Conservation (phyloP, 2,797 vertebrate species). For the Tolypeutes matacus region DNA sequence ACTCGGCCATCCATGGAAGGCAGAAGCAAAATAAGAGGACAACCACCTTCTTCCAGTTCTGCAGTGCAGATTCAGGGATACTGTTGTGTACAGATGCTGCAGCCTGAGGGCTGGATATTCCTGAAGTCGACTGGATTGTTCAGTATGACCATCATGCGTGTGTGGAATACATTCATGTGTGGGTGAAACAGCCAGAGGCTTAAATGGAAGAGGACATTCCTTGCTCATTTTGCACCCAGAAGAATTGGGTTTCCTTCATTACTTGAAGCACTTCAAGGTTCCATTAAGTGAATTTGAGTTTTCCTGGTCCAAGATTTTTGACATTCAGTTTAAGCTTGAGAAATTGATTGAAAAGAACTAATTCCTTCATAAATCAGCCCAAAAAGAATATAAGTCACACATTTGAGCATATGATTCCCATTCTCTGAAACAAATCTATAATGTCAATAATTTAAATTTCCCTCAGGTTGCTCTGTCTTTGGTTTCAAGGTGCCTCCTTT, state of each 20-base stretch:
- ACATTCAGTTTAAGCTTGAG: conserved; percentile 97
- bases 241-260: conserved; percentile 97
- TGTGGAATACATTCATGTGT: conserved; percentile 99
- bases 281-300: conserved; percentile 99
- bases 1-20: conserved; percentile 97
- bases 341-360: conserved; percentile 99
- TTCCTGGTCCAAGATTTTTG: conserved; percentile 98
- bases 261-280: conserved; percentile 97
- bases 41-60: conserved; percentile 99
- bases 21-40: conserved; percentile 99
- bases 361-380: conserved; percentile 98
- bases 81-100: conserved; percentile 98
- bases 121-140: conserved; percentile 99
- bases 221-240: conserved; percentile 97
- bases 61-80: conserved; percentile 97
- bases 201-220: conserved; percentile 95
- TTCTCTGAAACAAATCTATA: conserved; percentile 98
- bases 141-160: conserved; percentile 98
- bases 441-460: conserved; percentile 95
- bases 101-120: conserved; percentile 97
- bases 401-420: conserved; percentile 98
- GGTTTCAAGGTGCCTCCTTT: conserved; percentile 97
- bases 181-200: conserved; percentile 96
- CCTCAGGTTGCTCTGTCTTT: conserved; percentile 96
- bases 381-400: conserved; percentile 98